Base-by-base conservation (phyloP, 1,140 invertebrate species). In the Ceratina calcarata region DNA sequence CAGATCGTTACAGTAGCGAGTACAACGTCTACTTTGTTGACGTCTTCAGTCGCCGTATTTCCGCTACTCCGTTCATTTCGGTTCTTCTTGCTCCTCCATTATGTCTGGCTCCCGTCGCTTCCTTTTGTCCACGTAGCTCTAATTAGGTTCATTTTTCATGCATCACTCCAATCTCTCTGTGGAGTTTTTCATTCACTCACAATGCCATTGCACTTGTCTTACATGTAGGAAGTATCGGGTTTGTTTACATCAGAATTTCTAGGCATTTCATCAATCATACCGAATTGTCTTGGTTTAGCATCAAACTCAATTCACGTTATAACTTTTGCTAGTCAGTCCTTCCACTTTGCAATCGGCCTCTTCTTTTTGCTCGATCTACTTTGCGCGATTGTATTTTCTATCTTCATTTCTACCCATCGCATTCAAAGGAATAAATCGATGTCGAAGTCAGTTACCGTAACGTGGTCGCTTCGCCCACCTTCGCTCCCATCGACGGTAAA, bases 81-180 rank as follows among this genome's bases (percentile, higher is more conserved):
- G 2, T 16, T 66, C 45, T 45, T 76, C 58, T 80, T 72, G 60
- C 20, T 10, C 37, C 16, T 53, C 71, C 53, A 69, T 81, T 85
- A 60, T 70, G 13, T 18, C 32, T 45, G 53, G 27, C 37, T 20
- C 37, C 60, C 7, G 45, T 24, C n/a, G 57, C 57, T 58, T 72
- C 66, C 61, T 49, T 84, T 81, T 81, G 65, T 74, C 51, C 61
- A 13, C 16, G 66, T 57, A 68, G 70, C 80, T 64, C 60, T 78
- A 69, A 85, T 69, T 76, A 80, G 69, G 74, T 81, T 70, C 78
- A 67, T 72, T 81, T 84, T 84, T 78, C 82, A 53, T 62, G 82
- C 51, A 62, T 20, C 53, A 8, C 65, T n/a, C 58, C 68, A 58
- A 66, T 69, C 32, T 18, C 49, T 72, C 69, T 58, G 24, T 3